These are phyloP conservation scores for Sylvia atricapilla DNA, from an alignment of 2,113 vertebrate genomes.

Conservation along the genomic window DNA sequence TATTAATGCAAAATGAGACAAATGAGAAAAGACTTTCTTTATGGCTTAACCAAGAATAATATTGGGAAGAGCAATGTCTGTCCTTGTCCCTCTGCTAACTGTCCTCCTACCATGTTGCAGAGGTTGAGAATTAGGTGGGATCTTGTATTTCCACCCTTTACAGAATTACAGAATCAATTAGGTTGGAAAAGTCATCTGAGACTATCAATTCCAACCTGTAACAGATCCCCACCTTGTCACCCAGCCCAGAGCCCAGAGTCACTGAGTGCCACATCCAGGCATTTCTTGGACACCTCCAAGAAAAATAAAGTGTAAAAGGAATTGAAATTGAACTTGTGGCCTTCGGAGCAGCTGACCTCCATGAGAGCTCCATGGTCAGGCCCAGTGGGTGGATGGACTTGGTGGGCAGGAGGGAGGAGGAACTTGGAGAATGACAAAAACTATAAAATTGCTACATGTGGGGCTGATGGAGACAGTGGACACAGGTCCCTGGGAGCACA, in stretches of 20 bases:
- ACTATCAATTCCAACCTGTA: not conserved
- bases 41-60: not conserved
- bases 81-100: not conserved
- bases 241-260: not conserved
- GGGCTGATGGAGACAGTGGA: not conserved
- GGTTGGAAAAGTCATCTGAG: not conserved
- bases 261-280: not conserved
- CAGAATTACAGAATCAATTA: not conserved
- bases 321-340: not conserved
- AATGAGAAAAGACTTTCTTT: not conserved
- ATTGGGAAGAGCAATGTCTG: not conserved
- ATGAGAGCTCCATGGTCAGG: not conserved
- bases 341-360: not conserved
- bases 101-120: not conserved
- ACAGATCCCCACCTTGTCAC: not conserved
- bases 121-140: not conserved
- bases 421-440: not conserved
- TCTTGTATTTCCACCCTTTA: not conserved
- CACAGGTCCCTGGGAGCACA: not conserved
- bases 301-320: not conserved
- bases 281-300: not conserved
- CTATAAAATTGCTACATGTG: too few species aligned
- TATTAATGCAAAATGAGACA: not conserved
- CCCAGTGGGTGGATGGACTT: not conserved
- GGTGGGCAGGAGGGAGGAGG: not conserved